phyloP scores from a whole-genome alignment of 2,797 vertebrate species.

The Chaetophractus vellerosus region DNA sequence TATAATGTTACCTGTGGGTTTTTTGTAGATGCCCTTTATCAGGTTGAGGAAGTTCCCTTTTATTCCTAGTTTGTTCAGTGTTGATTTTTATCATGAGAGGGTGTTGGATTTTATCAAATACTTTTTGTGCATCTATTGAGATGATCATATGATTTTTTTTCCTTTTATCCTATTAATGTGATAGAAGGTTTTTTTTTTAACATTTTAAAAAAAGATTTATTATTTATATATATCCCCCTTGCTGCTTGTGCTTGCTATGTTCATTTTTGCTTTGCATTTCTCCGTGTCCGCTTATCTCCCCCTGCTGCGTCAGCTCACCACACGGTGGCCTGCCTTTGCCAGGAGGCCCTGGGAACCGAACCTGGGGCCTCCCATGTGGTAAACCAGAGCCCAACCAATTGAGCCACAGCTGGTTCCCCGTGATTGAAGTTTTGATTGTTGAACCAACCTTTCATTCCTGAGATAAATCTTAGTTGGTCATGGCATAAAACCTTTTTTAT shows the following conservation, averaged over 20 bases:
- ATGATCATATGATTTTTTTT: neutral
- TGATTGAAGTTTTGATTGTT: constrained; percentile 41
- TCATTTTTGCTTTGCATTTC: no score
- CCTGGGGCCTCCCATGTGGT: no score
- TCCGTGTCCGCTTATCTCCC: no score
- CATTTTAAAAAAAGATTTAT: no score
- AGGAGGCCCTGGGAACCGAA: no score
- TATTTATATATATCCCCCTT: no score
- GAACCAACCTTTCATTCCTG: constrained; percentile 52
- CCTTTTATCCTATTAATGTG: constrained; percentile 8
- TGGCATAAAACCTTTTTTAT: neutral
- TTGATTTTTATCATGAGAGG: constrained; percentile 37
- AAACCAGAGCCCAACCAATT: no score
- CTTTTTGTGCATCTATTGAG: constrained; percentile 33
- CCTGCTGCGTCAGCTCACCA: no score
- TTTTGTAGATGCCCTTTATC: neutral
- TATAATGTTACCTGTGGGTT: neutral
- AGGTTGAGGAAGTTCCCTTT: constrained; percentile 24
- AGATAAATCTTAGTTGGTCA: neutral
- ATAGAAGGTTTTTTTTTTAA: no score
- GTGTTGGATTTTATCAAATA: constrained; percentile 25
- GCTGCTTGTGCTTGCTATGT: no score
- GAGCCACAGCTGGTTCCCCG: no score
- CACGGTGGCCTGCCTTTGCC: no score
- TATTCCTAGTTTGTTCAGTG: constrained; percentile 1